phyloP scores from a whole-genome alignment of 2,888 invertebrate species.

The Drosophila niveifrons region DNA sequence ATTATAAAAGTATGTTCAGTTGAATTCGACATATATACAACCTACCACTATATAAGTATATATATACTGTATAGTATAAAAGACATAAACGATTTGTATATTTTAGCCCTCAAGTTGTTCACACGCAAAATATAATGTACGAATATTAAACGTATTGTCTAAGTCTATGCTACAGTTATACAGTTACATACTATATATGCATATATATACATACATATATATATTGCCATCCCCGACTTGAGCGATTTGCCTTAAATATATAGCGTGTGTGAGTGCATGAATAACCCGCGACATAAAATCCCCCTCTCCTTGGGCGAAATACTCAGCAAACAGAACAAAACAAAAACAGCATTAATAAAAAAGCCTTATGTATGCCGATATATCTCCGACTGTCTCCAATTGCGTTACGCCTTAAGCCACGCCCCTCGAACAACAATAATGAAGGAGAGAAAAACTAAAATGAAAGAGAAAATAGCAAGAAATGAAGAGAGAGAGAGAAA shows the following conservation, averaged over 20 bases:
- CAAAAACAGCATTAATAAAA: background rate
- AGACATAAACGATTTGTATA: slow-evolving; percentile 5
- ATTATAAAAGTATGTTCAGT: slow-evolving; percentile 10
- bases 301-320: background rate
- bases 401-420: slow-evolving; percentile 49
- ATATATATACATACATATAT: too few species aligned
- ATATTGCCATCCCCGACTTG: slow-evolving; percentile 46
- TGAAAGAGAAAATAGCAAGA: slow-evolving; percentile 2
- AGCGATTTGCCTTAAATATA: slow-evolving; percentile 68
- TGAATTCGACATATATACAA: slow-evolving; percentile 19
- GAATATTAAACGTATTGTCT: slow-evolving; percentile 2
- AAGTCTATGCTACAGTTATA: slow-evolving; percentile 17
- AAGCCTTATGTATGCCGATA: slow-evolving; percentile 25
- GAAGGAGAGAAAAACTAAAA: background rate
- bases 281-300: background rate
- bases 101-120: slow-evolving; percentile 37
- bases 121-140: slow-evolving; percentile 16
- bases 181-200: background rate
- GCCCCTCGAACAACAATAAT: slow-evolving; percentile 25
- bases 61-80: slow-evolving; percentile 2
- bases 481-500: background rate
- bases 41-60: background rate
- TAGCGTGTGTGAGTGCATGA: slow-evolving; percentile 30
- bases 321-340: background rate
- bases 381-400: slow-evolving; percentile 46